Evolutionary conservation across 2,113 vertebrate genomes (phyloP).

Genomic region (Puntigrus tetrazona): DNA sequence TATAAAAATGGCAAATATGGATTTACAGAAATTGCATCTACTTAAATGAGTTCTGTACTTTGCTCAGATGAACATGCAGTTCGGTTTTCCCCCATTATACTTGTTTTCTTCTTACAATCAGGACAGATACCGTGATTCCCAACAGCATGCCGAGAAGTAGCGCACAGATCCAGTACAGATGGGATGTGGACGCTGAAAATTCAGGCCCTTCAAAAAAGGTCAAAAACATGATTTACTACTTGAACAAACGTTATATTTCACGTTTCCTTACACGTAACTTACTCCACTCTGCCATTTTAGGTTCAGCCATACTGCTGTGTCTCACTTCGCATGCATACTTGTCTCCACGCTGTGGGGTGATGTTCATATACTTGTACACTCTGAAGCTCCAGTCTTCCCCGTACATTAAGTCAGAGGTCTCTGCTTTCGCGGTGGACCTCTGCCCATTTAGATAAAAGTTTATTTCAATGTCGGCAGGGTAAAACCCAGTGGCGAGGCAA

Average conservation of each 20-base stretch:
- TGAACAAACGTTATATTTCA: neutral
- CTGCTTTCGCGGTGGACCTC: neutral
- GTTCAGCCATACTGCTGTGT: slow-evolving; percentile 40
- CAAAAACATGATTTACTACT: neutral
- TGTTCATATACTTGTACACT: slow-evolving; percentile 39
- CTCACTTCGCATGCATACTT: slow-evolving; percentile 38
- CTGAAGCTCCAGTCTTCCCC: slow-evolving; percentile 44
- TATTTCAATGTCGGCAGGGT: slow-evolving; percentile 51
- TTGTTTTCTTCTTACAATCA: slow-evolving; percentile 12
- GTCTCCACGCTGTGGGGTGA: slow-evolving; percentile 16
- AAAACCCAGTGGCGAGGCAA: slow-evolving; percentile 46
- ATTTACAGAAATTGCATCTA: neutral
- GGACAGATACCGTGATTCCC: slow-evolving; percentile 7
- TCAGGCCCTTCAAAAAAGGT: slow-evolving; percentile 36
- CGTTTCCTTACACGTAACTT: neutral
- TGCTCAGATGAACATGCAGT: neutral
- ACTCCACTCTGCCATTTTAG: slow-evolving; percentile 37
- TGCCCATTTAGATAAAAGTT: slow-evolving; percentile 33
- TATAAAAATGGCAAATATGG: neutral
- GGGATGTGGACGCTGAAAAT: slow-evolving; percentile 1
- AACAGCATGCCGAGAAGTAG: neutral
- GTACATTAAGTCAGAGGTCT: slow-evolving; percentile 46
- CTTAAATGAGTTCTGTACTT: neutral
- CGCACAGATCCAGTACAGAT: slow-evolving; percentile 10
- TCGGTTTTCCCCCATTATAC: neutral